phyloP scores from a whole-genome alignment of 2,888 invertebrate genomes.

The Balanococcus diminutus region DNA sequence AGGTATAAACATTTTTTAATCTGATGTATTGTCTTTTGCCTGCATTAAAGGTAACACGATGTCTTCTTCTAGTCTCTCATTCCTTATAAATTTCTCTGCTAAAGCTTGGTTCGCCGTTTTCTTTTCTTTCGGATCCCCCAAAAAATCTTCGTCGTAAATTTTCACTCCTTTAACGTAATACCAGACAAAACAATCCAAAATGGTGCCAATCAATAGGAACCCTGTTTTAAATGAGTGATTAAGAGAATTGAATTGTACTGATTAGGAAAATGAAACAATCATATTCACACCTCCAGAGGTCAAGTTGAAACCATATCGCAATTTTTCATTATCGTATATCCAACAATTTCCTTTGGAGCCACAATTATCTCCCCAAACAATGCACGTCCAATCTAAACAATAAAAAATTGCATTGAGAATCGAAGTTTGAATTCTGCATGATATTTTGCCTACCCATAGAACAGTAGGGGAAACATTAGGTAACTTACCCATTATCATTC shows the following conservation, averaged over 20 bases:
- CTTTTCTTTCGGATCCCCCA: conserved; percentile 39
- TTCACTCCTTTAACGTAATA: conserved; percentile 60
- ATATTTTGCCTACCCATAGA: neutral
- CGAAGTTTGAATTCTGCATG: neutral
- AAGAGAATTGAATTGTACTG: neutral
- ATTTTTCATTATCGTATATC: conserved; percentile 62
- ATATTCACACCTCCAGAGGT: conserved; percentile 59
- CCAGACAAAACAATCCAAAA: conserved; percentile 61
- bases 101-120: conserved; percentile 11
- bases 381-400: conserved; percentile 61
- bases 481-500: conserved; percentile 61
- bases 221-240: conserved; percentile 57
- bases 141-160: conserved; percentile 60
- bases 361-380: conserved; percentile 63
- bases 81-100: neutral
- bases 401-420: neutral
- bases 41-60: neutral
- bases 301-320: conserved; percentile 60
- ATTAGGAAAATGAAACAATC: neutral
- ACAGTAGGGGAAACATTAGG: neutral
- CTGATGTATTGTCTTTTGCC: neutral
- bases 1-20: too few relatives aligned
- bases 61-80: neutral
- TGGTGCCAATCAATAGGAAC: conserved; percentile 60
- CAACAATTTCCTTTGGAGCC: conserved; percentile 62